Evolutionary conservation across 2,113 vertebrate species (phyloP).

Genomic region (Anolis carolinensis): DNA sequence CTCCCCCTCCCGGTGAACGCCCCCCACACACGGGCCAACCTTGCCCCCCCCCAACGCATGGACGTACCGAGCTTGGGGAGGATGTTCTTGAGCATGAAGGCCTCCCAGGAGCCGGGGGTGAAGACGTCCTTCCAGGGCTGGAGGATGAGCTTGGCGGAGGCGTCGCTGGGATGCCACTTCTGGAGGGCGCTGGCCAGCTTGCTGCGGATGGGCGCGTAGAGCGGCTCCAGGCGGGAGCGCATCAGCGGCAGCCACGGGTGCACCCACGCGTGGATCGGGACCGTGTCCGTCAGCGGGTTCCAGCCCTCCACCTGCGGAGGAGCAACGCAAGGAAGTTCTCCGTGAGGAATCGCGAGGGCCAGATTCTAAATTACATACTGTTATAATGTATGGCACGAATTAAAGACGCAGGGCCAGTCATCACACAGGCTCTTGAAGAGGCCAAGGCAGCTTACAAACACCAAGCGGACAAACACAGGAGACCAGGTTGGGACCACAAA

Average conservation of each 20-base stretch:
- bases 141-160: slow-evolving; percentile 94
- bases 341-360: too few relatives aligned
- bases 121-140: slow-evolving; percentile 98
- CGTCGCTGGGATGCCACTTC: slow-evolving; percentile 96
- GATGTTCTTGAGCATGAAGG: slow-evolving; percentile 98
- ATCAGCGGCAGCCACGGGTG: slow-evolving; percentile 96
- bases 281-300: slow-evolving; percentile 96
- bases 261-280: slow-evolving; percentile 97
- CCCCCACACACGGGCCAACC: too few relatives aligned
- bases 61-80: slow-evolving; percentile 92
- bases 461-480: too few relatives aligned
- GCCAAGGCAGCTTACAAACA: too few relatives aligned
- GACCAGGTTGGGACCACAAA: too few relatives aligned
- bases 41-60: too few relatives aligned
- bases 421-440: too few relatives aligned
- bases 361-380: too few relatives aligned
- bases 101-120: slow-evolving; percentile 95
- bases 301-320: slow-evolving; percentile 90
- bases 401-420: too few relatives aligned
- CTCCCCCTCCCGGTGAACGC: too few relatives aligned
- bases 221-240: slow-evolving; percentile 89
- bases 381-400: too few relatives aligned
- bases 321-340: too few relatives aligned
- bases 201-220: slow-evolving; percentile 93
- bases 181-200: slow-evolving; percentile 93